A percentile compares a stretch with the other conserved stretches of the same genome.
phyloP scores from a whole-genome alignment of 2,888 invertebrate genomes.

The Andrena bicolor region DNA sequence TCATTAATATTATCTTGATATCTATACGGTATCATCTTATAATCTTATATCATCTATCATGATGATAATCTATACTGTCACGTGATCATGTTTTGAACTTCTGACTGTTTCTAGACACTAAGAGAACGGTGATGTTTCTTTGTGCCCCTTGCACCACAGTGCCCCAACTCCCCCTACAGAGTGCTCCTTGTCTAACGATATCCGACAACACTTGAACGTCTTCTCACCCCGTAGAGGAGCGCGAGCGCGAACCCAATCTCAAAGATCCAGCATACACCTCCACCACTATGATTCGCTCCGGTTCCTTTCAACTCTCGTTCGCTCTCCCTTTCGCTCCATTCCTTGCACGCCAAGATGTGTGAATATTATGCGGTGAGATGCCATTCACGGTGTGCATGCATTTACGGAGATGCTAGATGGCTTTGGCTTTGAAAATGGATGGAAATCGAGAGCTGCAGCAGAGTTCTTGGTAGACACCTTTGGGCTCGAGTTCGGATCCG shows the following conservation, averaged over 20 bases:
- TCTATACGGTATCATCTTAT: too few species aligned
- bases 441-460: slow-evolving; percentile 43
- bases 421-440: slow-evolving; percentile 69
- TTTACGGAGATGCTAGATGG: slow-evolving; percentile 64
- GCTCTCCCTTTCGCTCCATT: slow-evolving; percentile 9
- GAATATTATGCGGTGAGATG: slow-evolving; percentile 74
- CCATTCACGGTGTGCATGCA: slow-evolving; percentile 72
- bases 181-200: neutral
- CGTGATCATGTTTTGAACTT: too few species aligned
- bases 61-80: too few species aligned
- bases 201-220: too few species aligned
- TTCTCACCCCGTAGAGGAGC: slow-evolving; percentile 23
- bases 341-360: slow-evolving; percentile 62
- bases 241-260: slow-evolving; percentile 3
- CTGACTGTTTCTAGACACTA: too few species aligned
- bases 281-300: slow-evolving; percentile 18
- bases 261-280: slow-evolving; percentile 43
- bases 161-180: too few species aligned
- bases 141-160: too few species aligned
- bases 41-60: too few species aligned
- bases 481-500: neutral
- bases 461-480: slow-evolving; percentile 8
- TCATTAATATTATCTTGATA: too few species aligned
- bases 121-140: too few species aligned
- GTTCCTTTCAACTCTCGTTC: slow-evolving; percentile 12